Percentiles rank a stretch among this genome's conserved stretches.
These are phyloP conservation scores for Halictus quadricinctus DNA, from an alignment of 2,888 invertebrate genomes.

Conservation along the genomic window DNA sequence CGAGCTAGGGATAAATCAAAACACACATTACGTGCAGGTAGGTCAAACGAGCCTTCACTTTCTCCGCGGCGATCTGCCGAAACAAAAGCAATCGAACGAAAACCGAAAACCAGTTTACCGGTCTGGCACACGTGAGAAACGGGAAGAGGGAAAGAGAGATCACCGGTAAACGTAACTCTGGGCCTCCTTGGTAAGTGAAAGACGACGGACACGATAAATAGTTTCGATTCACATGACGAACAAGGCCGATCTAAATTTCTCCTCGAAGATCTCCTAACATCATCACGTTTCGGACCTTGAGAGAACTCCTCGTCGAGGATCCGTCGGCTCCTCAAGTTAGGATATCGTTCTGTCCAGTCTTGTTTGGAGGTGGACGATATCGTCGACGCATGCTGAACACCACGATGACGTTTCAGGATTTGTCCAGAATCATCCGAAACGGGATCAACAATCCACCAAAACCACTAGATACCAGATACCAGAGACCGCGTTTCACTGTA, in stretches of 20 bases:
- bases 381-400: conserved; percentile 37
- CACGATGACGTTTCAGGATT: conserved; percentile 35
- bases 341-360: conserved; percentile 62
- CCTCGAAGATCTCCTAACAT: not conserved
- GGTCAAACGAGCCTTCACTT: conserved; percentile 51
- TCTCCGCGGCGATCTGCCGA: conserved; percentile 49
- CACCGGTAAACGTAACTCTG: not conserved
- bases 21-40: conserved; percentile 32
- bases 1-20: conserved; percentile 18
- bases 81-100: conserved; percentile 47
- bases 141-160: not conserved
- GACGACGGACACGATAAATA: not conserved
- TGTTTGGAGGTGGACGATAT: conserved; percentile 61
- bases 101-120: conserved; percentile 52
- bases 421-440: conserved; percentile 21
- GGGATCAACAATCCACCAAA: conserved; percentile 21
- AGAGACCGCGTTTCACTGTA: conserved; percentile 3
- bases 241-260: not conserved
- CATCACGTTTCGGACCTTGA: conserved; percentile 58
- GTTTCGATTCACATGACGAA: not conserved
- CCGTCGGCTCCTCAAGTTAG: conserved; percentile 52
- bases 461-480: too few species aligned
- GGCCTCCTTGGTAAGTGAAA: conserved; percentile 3
- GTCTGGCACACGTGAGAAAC: not conserved
- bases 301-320: conserved; percentile 66